These are phyloP conservation scores for Artemisiospiza belli DNA, from an alignment of 2,113 vertebrate genomes.

Conservation along the genomic window DNA sequence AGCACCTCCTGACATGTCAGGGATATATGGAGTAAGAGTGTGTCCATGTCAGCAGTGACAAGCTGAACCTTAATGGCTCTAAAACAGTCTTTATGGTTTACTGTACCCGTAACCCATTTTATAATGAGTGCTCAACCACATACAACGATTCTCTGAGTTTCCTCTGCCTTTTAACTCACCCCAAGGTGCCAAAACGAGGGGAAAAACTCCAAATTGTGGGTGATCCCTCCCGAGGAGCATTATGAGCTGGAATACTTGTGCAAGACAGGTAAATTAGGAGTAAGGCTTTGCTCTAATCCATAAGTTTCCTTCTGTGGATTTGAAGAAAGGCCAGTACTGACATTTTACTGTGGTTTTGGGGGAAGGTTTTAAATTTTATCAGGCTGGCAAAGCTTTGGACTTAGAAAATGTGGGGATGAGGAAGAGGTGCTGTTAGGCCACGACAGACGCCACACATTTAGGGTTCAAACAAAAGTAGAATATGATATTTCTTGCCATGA, in stretches of 20 bases:
- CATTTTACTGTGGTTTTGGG: not conserved
- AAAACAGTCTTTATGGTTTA: slow-evolving; percentile 57
- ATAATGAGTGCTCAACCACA: slow-evolving; percentile 52
- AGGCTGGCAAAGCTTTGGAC: not conserved
- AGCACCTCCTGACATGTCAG: slow-evolving; percentile 55
- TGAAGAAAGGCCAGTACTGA: not conserved
- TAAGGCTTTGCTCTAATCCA: slow-evolving; percentile 51
- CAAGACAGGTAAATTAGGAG: slow-evolving; percentile 12
- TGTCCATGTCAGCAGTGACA: slow-evolving; percentile 53
- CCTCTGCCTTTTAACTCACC: slow-evolving; percentile 38
- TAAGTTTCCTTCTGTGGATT: slow-evolving; percentile 35
- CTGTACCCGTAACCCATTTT: slow-evolving; percentile 14
- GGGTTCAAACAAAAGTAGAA: not conserved
- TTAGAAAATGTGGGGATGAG: not conserved
- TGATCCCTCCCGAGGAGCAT: not conserved
- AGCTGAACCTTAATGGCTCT: slow-evolving; percentile 62
- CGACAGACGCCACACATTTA: not conserved
- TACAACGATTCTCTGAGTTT: not conserved
- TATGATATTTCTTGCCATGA: not conserved
- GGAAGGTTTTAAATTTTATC: slow-evolving; percentile 1
- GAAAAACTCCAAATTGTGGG: slow-evolving; percentile 9
- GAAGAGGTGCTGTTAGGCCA: not conserved
- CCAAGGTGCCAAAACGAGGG: not conserved
- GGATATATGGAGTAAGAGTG: slow-evolving; percentile 33
- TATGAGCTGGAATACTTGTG: not conserved